Base-by-base conservation (phyloP, 2,888 invertebrate genomes). In the Tetanocera ferruginea region DNA sequence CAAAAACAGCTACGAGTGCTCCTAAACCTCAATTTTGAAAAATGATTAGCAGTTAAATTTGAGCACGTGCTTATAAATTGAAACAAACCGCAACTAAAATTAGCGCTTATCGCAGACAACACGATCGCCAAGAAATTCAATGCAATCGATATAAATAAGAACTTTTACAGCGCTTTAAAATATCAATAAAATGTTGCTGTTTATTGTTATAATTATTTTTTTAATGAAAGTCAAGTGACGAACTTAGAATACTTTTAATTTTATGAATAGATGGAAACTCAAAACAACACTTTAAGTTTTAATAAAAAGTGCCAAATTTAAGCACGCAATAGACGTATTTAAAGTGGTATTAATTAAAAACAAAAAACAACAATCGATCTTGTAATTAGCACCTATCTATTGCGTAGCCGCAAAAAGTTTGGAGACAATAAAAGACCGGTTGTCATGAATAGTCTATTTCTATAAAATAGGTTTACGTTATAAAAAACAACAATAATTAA, bases 171-270 rank as follows among this genome's bases (percentile, higher is more conserved):
- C 25, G 57, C 57, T 60, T 4, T 60, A 11, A 60, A 25, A 11
- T 23, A 19, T 25, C 25, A 19, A 60, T 17, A 60, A 14, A 60
- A 60, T 23, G 25, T 60, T 60, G 57, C 4, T 60, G n/a, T 60
- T 19, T 60, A 17, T 4, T 60, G 2, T 19, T 9, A 11, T 28
- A n/a, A n/a, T 43, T 14, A 43, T 43, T 23, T 14, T 1, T 25
- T 60, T 60, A 60, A 25, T 60, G 57, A 60, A 60, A 60, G 28
- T 25, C 57, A 60, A 60, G 57, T 60, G 57, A 60, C 57, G 25
- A 60, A 28, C 28, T 25, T 23, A 14, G 25, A 19, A 23, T 55
- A 55, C 19, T 55, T 25, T 60, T 9, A 25, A 23, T 60, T 23
- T 23, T 5, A 60, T 19, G 11, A 28, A 60, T 11, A 60, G 25